Conservation (phyloP, 2,113 vertebrate species). For the Zosterops lateralis region DNA sequence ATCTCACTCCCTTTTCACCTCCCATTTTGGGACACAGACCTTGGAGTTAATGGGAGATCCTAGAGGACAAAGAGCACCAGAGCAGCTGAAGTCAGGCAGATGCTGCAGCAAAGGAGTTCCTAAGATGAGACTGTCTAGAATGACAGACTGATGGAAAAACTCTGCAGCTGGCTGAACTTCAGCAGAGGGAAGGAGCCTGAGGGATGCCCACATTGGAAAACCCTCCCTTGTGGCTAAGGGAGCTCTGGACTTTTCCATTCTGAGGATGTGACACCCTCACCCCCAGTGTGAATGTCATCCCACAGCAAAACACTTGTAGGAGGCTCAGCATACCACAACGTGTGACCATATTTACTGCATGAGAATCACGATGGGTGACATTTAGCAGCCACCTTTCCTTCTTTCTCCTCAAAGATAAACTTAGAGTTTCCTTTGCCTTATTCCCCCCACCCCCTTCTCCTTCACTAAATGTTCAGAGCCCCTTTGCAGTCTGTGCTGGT, state of each 20-base stretch:
- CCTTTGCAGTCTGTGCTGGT: not conserved
- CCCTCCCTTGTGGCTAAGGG: fast-evolving
- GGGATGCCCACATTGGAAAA: not conserved
- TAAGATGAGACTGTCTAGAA: not conserved
- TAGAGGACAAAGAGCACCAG: not conserved
- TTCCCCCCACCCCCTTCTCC: fast-evolving
- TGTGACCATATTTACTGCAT: not conserved
- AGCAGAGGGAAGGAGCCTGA: not conserved
- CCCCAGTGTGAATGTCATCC: not conserved
- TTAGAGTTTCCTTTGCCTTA: not conserved
- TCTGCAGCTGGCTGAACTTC: not conserved
- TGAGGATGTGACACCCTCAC: not conserved
- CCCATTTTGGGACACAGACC: not conserved
- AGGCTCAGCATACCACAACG: not conserved
- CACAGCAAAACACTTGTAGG: not conserved
- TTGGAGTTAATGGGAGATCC: not conserved
- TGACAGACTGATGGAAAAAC: not conserved
- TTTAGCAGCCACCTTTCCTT: not conserved
- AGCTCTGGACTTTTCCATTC: not conserved
- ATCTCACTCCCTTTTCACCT: not conserved
- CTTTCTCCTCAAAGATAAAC: not conserved
- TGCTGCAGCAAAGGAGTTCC: not conserved
- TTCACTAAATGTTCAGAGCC: not conserved
- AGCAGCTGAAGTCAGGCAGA: not conserved
- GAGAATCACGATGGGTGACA: not conserved